Evolutionary conservation across 2,113 vertebrate species (phyloP).

Genomic region (Atherinomorus stipes): DNA sequence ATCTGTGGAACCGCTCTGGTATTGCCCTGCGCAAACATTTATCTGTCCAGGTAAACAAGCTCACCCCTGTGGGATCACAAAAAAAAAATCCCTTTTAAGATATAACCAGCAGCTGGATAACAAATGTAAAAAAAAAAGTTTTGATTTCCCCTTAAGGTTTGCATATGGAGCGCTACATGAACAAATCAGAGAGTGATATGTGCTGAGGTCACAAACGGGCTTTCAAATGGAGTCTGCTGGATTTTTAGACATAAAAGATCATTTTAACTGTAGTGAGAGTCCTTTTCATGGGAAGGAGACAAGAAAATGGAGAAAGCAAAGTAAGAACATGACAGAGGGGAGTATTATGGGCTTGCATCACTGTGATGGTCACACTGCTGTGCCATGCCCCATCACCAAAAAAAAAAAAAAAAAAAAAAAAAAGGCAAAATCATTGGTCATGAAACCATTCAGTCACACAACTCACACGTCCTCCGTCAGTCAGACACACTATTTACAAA

Average conservation of each 20-base stretch:
- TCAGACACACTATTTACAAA: conserved; percentile 78
- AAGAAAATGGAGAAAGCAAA: not conserved
- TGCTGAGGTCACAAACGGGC: not conserved
- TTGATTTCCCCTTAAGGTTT: not conserved
- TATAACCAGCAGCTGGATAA: conserved; percentile 10
- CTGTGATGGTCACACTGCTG: conserved; percentile 35
- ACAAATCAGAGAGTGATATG: not conserved
- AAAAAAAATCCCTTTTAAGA: conserved; percentile 12
- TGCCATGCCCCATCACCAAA: conserved; percentile 23
- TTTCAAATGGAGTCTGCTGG: not conserved
- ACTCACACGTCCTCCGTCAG: conserved; percentile 55
- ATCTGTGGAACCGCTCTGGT: conserved; percentile 3
- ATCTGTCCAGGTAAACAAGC: conserved; percentile 5
- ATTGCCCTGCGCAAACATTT: conserved; percentile 14
- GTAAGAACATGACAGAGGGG: conserved; percentile 5
- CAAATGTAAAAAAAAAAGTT: not conserved
- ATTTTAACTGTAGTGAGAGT: conserved; percentile 11
- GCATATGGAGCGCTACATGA: not conserved
- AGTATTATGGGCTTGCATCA: conserved; percentile 54
- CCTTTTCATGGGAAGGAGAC: conserved; percentile 22
- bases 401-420: conserved; percentile 1
- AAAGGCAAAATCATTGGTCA: conserved; percentile 63
- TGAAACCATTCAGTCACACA: conserved; percentile 59
- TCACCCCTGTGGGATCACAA: conserved; percentile 3
- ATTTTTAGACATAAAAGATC: conserved; percentile 3